These are phyloP conservation scores for Phyllostomus hastatus DNA, from an alignment of 2,113 vertebrate genomes.

Conservation along the genomic window DNA sequence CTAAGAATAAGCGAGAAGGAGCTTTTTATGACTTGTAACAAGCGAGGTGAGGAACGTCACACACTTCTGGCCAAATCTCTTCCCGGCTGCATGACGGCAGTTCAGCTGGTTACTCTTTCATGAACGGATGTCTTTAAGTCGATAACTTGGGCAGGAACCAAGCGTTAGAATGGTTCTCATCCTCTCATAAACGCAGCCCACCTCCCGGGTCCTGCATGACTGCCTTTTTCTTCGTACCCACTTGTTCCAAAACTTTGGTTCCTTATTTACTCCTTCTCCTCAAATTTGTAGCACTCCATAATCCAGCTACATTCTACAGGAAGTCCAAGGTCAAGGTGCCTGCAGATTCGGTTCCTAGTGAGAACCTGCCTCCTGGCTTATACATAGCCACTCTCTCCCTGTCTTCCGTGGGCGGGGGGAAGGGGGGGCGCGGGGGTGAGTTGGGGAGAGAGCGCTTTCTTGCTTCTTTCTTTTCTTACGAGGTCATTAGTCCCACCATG, in stretches of 20 bases:
- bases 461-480: neutral
- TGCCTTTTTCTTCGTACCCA: neutral
- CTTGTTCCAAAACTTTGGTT: neutral
- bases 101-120: neutral
- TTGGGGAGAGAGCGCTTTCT: neutral
- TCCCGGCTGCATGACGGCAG: neutral
- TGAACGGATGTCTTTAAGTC: neutral
- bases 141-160: neutral
- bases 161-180: neutral
- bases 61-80: neutral
- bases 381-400: neutral
- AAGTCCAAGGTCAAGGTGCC: neutral
- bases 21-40: slow-evolving; percentile 25
- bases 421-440: neutral
- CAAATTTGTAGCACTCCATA: neutral
- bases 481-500: neutral
- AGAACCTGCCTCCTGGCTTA: neutral
- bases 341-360: neutral
- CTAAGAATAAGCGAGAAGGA: slow-evolving; percentile 53
- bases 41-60: slow-evolving; percentile 5
- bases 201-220: neutral
- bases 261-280: neutral
- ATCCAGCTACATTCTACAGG: neutral
- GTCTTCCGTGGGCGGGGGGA: neutral
- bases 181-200: neutral